Evolutionary conservation across 1,140 invertebrate species (phyloP).

Genomic region (Pogonomyrmex californicus): DNA sequence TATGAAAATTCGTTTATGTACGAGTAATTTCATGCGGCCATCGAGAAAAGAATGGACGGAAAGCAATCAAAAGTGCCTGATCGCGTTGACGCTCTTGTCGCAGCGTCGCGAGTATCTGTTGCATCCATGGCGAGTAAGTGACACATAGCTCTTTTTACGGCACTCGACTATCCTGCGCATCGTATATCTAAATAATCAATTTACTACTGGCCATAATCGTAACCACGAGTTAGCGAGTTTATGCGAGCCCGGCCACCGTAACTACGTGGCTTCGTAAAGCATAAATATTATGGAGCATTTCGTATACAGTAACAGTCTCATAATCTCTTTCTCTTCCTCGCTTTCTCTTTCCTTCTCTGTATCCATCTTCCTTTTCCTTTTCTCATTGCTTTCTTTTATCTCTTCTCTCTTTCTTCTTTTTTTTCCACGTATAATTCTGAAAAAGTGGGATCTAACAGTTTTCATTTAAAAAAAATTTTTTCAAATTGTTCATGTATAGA

Average conservation of each 20-base stretch:
- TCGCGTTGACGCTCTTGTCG: constrained; percentile 6
- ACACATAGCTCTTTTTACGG: constrained; percentile 81
- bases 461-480: constrained; percentile 1
- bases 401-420: not conserved
- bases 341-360: not conserved
- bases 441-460: not conserved
- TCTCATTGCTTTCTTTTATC: not conserved
- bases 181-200: constrained; percentile 86
- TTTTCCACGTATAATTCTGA: not conserved
- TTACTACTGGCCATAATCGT: constrained; percentile 84
- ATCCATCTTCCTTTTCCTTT: not conserved
- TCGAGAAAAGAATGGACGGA: constrained; percentile 13
- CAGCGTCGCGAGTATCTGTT: constrained; percentile 57
- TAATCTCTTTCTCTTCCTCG: constrained; percentile 42
- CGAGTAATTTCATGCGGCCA: constrained; percentile 38
- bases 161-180: constrained; percentile 75
- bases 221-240: constrained; percentile 85
- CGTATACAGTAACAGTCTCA: constrained; percentile 54
- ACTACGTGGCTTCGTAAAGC: constrained; percentile 76
- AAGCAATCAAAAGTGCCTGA: not conserved
- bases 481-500: not conserved
- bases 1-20: not conserved
- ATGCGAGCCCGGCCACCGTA: constrained; percentile 74
- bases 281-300: constrained; percentile 80
- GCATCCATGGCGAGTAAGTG: constrained; percentile 73